Conservation (phyloP, 2,888 invertebrate species). For the Latrodectus elegans region DNA sequence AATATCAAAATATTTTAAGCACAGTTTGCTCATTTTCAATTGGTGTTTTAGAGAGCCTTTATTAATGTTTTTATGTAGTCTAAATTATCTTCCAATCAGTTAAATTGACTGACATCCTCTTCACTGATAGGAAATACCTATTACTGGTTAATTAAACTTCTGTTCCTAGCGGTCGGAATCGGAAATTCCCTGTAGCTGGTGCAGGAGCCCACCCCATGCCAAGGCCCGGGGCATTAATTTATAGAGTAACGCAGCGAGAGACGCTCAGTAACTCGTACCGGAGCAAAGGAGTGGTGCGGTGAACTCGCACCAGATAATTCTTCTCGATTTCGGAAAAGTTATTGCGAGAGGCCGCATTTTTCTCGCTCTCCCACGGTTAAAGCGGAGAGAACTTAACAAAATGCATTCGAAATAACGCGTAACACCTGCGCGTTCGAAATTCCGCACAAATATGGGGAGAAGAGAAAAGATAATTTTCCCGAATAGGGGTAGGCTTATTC, state of each 20-base stretch:
- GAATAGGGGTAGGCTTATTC: constrained; percentile 51
- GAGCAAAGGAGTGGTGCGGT: background rate
- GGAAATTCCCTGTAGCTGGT: no score
- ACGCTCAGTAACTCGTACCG: constrained; percentile 33
- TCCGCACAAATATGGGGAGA: no score
- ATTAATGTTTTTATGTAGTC: no score
- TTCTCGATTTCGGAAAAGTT: constrained; percentile 36
- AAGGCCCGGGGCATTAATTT: constrained; percentile 7
- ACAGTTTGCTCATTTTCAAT: no score
- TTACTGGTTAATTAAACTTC: no score
- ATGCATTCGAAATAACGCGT: constrained; percentile 39
- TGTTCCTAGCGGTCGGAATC: no score
- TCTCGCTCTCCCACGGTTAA: constrained; percentile 11
- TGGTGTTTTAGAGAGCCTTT: no score
- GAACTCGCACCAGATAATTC: constrained; percentile 19
- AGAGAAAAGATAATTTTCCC: constrained; percentile 59
- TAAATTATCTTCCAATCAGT: no score
- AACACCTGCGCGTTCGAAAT: constrained; percentile 15
- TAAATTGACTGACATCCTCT: no score
- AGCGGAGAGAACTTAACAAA: constrained; percentile 7
- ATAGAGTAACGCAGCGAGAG: constrained; percentile 11
- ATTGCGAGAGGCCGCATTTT: constrained; percentile 45
- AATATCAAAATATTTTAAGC: no score
- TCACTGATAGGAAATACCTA: no score
- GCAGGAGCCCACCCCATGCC: no score